Percentiles rank a stretch among this genome's conserved stretches.
Evolutionary conservation across 2,888 invertebrate genomes (phyloP).

Genomic region (Oxystoma pomonae): DNA sequence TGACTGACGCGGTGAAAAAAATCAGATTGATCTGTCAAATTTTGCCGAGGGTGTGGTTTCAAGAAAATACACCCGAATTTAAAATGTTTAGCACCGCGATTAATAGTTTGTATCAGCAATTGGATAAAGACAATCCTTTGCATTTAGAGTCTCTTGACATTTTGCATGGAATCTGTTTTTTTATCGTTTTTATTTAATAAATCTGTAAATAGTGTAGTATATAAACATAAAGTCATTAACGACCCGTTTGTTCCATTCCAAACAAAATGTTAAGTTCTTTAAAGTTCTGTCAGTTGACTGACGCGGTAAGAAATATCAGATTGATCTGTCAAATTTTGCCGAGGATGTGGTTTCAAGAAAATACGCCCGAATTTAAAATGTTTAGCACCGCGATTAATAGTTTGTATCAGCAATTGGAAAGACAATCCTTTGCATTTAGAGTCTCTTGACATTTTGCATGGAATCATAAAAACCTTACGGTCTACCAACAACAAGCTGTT

Average conservation of each 20-base stretch:
- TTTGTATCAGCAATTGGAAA: slow-evolving; percentile 57
- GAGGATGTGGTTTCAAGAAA: slow-evolving; percentile 60
- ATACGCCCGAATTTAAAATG: slow-evolving; percentile 55
- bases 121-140: slow-evolving; percentile 59
- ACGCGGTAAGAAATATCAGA: slow-evolving; percentile 53
- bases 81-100: slow-evolving; percentile 57
- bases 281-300: slow-evolving; percentile 46
- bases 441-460: slow-evolving; percentile 43
- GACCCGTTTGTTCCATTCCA: slow-evolving; percentile 67
- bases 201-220: not conserved
- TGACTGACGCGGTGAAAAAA: slow-evolving; percentile 53
- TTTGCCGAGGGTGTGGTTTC: slow-evolving; percentile 61
- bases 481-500: no score
- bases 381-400: slow-evolving; percentile 55
- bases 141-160: slow-evolving; percentile 50
- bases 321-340: slow-evolving; percentile 60
- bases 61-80: slow-evolving; percentile 53
- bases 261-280: slow-evolving; percentile 55
- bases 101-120: slow-evolving; percentile 53
- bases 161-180: slow-evolving; percentile 35
- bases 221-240: slow-evolving; percentile 63
- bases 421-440: slow-evolving; percentile 57
- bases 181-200: not conserved
- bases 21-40: slow-evolving; percentile 56
- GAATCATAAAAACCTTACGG: slow-evolving; percentile 43